Conservation (phyloP, 2,888 invertebrate species). For the Seladonia tumulorum region DNA sequence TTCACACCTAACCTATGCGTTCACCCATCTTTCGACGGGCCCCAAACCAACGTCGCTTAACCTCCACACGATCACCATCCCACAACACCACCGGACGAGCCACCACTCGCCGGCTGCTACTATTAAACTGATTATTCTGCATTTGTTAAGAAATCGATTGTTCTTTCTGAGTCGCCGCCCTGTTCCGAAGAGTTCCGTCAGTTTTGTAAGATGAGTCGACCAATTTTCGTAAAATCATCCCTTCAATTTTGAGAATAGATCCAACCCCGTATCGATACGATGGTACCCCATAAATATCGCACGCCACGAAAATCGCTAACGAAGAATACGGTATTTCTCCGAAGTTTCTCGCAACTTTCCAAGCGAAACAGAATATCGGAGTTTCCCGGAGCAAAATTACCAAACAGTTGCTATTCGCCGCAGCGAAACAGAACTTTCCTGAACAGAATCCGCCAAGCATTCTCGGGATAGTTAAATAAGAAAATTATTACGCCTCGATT, state of each 20-base stretch:
- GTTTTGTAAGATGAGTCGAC: background rate
- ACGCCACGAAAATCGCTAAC: background rate
- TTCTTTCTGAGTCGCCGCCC: too few species aligned
- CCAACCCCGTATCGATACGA: background rate
- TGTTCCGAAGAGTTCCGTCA: background rate
- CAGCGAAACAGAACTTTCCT: background rate
- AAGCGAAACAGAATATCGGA: background rate
- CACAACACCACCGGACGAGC: too few species aligned
- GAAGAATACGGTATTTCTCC: background rate
- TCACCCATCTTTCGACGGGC: too few species aligned
- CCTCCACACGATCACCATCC: too few species aligned
- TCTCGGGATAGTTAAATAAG: background rate
- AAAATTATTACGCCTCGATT: constrained; percentile 15
- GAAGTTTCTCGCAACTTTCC: background rate
- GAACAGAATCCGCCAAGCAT: background rate
- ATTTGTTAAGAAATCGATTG: too few species aligned
- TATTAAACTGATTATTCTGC: too few species aligned
- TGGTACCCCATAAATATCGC: background rate
- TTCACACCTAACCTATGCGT: too few species aligned
- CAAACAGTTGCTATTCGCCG: background rate
- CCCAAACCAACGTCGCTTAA: too few species aligned
- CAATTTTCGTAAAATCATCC: background rate
- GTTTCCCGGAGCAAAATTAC: background rate
- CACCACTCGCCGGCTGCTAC: too few species aligned
- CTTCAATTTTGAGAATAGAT: too few species aligned